Conservation (phyloP, 2,797 vertebrate species). For the Cryptoblepharus egeriae region DNA sequence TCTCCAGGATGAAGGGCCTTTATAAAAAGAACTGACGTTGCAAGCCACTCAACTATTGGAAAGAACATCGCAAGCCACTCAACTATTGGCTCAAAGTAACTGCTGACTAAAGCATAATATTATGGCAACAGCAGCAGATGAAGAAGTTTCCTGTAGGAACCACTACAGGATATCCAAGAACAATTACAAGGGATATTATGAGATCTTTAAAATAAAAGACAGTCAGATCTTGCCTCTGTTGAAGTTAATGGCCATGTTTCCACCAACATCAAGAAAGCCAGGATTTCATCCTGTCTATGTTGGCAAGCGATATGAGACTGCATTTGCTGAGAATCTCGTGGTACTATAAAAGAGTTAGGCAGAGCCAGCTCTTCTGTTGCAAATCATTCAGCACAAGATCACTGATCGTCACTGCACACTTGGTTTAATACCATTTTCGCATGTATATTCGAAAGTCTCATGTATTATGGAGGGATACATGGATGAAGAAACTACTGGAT, state of each 20-base stretch:
- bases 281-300: not conserved
- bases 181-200: not conserved
- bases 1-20: not conserved
- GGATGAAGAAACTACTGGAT: not conserved
- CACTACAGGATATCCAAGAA: conserved; percentile 14
- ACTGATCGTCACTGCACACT: rapidly evolving
- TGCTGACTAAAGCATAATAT: conserved; percentile 1
- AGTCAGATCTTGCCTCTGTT: conserved; percentile 2
- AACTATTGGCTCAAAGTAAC: not conserved
- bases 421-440: not conserved
- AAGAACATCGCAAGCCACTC: not conserved
- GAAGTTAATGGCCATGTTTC: not conserved
- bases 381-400: not conserved
- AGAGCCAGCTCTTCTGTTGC: conserved; percentile 27
- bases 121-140: not conserved
- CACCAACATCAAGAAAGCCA: not conserved
- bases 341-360: not conserved
- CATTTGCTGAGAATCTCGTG: not conserved
- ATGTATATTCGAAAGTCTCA: not conserved
- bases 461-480: not conserved
- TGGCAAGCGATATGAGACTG: not conserved
- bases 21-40: not conserved
- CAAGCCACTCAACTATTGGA: not conserved
- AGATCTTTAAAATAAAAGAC: not conserved
- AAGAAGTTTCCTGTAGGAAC: not conserved